Evolutionary conservation across 2,113 vertebrate genomes (phyloP).

Genomic region (Phycodurus eques): DNA sequence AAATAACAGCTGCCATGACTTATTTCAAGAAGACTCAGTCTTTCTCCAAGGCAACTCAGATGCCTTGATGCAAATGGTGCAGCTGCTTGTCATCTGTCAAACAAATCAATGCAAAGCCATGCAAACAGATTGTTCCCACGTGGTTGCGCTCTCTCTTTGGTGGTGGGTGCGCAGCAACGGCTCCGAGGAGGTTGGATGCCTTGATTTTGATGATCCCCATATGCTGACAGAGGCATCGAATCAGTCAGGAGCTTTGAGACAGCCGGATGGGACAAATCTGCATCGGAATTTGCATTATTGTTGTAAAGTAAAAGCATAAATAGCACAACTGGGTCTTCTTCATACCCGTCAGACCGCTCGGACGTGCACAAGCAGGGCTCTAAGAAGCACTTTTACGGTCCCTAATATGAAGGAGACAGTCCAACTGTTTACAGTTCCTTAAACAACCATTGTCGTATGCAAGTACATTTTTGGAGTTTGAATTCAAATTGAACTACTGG

Average conservation of each 20-base stretch:
- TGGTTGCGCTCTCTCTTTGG: constrained; percentile 12
- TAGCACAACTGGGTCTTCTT: not conserved
- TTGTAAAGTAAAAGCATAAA: not conserved
- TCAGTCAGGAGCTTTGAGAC: not conserved
- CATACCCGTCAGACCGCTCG: not conserved
- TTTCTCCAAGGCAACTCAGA: constrained; percentile 32
- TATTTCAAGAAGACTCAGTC: not conserved
- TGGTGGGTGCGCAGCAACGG: constrained; percentile 1
- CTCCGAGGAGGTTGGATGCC: not conserved
- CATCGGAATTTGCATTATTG: not conserved
- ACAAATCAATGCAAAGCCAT: constrained; percentile 69
- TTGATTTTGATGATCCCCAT: not conserved
- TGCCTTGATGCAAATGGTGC: constrained; percentile 63
- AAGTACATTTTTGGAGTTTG: no score
- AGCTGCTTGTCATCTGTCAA: constrained; percentile 51
- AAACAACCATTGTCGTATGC: not conserved
- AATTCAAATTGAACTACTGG: no score
- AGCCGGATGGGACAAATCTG: not conserved
- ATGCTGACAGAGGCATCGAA: not conserved
- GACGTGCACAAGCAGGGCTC: not conserved
- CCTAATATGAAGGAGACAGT: not conserved
- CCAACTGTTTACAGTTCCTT: not conserved
- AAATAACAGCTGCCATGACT: constrained; percentile 13
- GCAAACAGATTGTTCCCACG: constrained; percentile 54
- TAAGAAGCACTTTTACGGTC: not conserved